phyloP scores from a whole-genome alignment of 2,797 vertebrate genomes.

The Delichon dasypus region DNA sequence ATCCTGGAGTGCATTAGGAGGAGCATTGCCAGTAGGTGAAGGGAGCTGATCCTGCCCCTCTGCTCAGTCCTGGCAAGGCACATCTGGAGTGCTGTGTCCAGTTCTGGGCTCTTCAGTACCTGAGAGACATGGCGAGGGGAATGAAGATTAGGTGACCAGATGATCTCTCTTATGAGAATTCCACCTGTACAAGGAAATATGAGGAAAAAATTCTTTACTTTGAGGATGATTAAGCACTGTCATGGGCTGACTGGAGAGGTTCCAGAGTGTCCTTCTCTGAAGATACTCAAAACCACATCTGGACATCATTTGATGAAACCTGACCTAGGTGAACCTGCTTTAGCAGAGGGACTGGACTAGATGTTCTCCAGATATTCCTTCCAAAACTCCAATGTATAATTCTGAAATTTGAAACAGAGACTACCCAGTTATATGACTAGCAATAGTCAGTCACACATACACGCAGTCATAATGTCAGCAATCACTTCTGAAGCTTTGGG shows the following conservation, averaged over 20 bases:
- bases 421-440: neutral
- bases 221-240: neutral
- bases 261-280: neutral
- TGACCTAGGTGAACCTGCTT: neutral
- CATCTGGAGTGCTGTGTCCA: no score
- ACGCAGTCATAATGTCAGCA: neutral
- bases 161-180: neutral
- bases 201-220: neutral
- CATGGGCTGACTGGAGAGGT: neutral
- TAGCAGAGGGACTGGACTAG: neutral
- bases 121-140: neutral
- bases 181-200: neutral
- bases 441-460: neutral
- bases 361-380: neutral
- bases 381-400: neutral
- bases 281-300: neutral
- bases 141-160: neutral
- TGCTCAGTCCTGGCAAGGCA: neutral
- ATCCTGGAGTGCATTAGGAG: no score
- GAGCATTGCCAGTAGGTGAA: neutral
- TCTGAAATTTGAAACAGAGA: neutral
- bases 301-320: neutral
- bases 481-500: neutral
- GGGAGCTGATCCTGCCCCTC: neutral
- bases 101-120: accelerated